Conservation (phyloP, 2,797 vertebrate species). For the Clamator glandarius region DNA sequence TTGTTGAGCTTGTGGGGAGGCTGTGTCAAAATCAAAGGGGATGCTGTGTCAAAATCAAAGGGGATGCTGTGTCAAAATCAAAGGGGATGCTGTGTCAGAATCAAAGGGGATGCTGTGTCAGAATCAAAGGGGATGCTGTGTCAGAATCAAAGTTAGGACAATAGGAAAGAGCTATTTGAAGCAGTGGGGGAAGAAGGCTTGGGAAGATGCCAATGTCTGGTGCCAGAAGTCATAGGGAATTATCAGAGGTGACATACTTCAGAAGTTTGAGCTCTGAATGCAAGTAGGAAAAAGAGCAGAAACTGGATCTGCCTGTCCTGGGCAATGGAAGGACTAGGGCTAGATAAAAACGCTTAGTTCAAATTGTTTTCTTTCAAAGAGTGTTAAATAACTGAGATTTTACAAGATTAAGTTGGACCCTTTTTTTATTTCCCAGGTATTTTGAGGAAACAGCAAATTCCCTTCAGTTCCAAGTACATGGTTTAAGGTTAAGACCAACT, state of each 20-base stretch:
- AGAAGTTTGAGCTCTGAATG: background rate
- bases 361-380: background rate
- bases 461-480: background rate
- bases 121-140: background rate
- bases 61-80: background rate
- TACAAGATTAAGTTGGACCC: background rate
- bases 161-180: background rate
- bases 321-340: background rate
- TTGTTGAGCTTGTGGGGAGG: accelerated
- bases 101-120: background rate
- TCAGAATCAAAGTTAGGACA: background rate
- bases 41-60: background rate
- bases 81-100: background rate
- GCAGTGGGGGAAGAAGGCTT: background rate
- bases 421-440: background rate
- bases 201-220: background rate
- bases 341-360: background rate
- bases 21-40: background rate
- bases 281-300: background rate
- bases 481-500: background rate
- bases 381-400: background rate
- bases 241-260: background rate
- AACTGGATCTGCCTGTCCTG: background rate
- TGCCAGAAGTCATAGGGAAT: background rate
- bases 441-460: background rate